Conservation (phyloP, 2,888 invertebrate genomes). For the Ethmia dodecea region DNA sequence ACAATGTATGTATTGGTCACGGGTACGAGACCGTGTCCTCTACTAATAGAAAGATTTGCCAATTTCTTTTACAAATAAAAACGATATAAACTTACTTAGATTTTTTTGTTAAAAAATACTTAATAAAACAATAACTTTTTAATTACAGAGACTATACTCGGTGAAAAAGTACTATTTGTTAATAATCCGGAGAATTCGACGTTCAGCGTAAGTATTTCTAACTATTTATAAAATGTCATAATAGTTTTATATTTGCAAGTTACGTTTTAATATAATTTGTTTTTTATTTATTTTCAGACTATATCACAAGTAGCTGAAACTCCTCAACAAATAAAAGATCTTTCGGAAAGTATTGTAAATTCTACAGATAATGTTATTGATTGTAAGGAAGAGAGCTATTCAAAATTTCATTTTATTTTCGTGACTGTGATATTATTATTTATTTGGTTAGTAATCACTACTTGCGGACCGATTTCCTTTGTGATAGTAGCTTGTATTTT, state of each 20-base stretch:
- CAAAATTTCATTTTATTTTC: too few relatives aligned
- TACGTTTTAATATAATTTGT: too few relatives aligned
- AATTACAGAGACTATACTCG: constrained; percentile 55
- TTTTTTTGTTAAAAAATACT: too few relatives aligned
- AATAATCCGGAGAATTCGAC: constrained; percentile 47
- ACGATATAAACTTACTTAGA: neutral
- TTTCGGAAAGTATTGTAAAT: neutral
- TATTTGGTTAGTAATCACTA: constrained; percentile 28
- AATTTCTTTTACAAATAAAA: neutral
- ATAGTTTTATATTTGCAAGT: too few relatives aligned
- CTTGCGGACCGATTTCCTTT: constrained; percentile 39
- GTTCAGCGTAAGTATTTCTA: constrained; percentile 43
- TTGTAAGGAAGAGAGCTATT: too few relatives aligned
- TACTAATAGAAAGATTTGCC: too few relatives aligned
- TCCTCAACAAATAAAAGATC: constrained; percentile 33
- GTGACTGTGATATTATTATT: constrained; percentile 25
- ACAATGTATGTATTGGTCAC: too few relatives aligned
- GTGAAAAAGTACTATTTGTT: constrained; percentile 53
- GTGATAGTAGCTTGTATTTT: constrained; percentile 27
- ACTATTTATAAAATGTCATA: too few relatives aligned
- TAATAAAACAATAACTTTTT: neutral
- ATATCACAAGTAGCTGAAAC: constrained; percentile 40
- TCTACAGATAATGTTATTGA: too few relatives aligned
- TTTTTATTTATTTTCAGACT: constrained; percentile 36
- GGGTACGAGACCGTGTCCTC: too few relatives aligned